Evolutionary conservation across 2,888 invertebrate genomes (phyloP).

Genomic region (Tridacna crocea): DNA sequence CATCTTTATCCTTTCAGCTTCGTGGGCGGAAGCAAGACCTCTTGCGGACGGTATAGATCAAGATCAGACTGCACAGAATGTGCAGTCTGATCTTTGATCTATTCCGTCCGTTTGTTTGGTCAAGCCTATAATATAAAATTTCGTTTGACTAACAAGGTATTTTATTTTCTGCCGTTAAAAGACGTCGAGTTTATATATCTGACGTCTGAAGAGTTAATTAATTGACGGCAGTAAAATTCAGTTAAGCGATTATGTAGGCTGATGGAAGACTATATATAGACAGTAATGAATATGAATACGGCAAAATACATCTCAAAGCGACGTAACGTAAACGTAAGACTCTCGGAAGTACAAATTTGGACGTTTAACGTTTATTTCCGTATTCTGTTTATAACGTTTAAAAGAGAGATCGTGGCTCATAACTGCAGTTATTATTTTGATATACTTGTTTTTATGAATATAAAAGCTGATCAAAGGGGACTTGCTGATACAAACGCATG

Average conservation of each 20-base stretch:
- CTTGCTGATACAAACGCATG: neutral
- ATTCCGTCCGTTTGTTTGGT: no score
- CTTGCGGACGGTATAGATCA: no score
- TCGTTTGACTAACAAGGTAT: no score
- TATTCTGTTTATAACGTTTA: neutral
- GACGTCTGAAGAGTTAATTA: no score
- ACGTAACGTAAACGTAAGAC: neutral
- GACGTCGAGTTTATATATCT: no score
- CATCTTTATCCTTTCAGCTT: neutral
- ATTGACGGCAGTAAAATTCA: neutral
- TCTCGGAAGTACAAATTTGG: constrained; percentile 1
- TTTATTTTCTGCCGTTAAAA: no score
- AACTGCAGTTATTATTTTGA: neutral
- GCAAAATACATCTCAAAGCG: neutral
- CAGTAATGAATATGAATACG: neutral
- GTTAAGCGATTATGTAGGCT: constrained; percentile 17
- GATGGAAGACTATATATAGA: constrained; percentile 17
- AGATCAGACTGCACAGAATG: no score
- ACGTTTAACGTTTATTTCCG: constrained; percentile 9
- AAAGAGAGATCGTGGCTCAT: constrained; percentile 5
- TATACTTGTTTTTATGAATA: no score
- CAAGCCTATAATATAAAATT: no score
- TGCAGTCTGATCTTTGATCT: no score
- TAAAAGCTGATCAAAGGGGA: no score
- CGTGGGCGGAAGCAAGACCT: no score